Conservation (phyloP, 2,888 invertebrate genomes). For the Scaptomyza tumidula region DNA sequence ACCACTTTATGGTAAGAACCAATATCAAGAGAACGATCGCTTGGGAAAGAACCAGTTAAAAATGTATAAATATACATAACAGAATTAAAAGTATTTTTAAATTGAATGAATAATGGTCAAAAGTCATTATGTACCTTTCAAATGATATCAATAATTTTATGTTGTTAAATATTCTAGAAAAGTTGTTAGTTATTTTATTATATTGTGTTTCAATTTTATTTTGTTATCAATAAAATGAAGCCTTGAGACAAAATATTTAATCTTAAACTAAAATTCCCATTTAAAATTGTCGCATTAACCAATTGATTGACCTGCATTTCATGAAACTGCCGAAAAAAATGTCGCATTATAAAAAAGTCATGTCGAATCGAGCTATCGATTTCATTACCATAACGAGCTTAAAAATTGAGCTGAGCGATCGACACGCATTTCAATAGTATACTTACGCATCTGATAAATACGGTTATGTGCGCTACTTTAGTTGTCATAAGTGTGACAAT, state of each 20-base stretch:
- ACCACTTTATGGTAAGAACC: neutral
- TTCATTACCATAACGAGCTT: constrained; percentile 60
- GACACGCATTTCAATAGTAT: constrained; percentile 34
- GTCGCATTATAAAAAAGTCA: constrained; percentile 32
- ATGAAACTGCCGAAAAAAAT: constrained; percentile 21
- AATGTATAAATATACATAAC: neutral
- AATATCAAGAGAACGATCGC: neutral
- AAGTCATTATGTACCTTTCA: too few relatives aligned
- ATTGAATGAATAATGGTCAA: neutral
- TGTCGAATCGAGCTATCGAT: constrained; percentile 50
- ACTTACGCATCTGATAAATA: constrained; percentile 52
- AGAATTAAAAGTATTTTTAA: neutral
- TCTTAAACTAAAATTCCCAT: neutral
- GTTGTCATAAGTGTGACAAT: constrained; percentile 80
- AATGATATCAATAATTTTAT: too few relatives aligned
- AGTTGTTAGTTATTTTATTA: too few relatives aligned
- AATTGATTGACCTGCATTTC: constrained; percentile 30
- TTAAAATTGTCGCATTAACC: constrained; percentile 13
- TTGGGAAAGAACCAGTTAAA: neutral
- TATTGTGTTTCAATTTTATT: too few relatives aligned
- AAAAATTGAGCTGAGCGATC: constrained; percentile 31
- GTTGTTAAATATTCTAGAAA: too few relatives aligned
- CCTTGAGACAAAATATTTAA: too few relatives aligned
- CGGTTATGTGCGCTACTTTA: constrained; percentile 81
- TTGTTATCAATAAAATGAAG: too few relatives aligned